Evolutionary conservation across 2,113 vertebrate species (phyloP).

Genomic region (Lichenostomus cassidix): DNA sequence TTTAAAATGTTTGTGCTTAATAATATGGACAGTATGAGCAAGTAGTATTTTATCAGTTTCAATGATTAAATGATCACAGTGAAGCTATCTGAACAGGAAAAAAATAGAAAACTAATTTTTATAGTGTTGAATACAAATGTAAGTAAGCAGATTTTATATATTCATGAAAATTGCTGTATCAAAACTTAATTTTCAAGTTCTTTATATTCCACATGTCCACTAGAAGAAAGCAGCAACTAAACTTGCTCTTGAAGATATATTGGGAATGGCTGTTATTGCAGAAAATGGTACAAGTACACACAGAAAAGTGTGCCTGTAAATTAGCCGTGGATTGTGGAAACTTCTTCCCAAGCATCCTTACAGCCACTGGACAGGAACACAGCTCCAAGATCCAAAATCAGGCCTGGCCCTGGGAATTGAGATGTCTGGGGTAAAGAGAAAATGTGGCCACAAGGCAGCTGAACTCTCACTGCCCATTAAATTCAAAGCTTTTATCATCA

Average conservation of each 20-base stretch:
- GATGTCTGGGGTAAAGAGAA: not conserved
- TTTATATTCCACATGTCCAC: not conserved
- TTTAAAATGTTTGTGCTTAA: not conserved
- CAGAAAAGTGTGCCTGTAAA: not conserved
- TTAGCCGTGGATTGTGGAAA: not conserved
- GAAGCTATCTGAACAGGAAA: not conserved
- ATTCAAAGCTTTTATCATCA: not conserved
- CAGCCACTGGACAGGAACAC: not conserved
- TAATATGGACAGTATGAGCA: not conserved
- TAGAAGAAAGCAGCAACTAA: not conserved
- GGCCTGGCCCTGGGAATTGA: not conserved
- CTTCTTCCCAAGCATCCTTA: not conserved
- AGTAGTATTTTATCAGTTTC: not conserved
- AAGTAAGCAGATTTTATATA: not conserved
- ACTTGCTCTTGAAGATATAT: not conserved
- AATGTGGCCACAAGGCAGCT: not conserved
- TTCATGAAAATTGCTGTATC: not conserved
- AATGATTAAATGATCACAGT: not conserved
- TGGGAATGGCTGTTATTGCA: not conserved
- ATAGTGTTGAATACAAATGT: not conserved
- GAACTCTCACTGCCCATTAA: not conserved
- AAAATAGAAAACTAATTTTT: not conserved
- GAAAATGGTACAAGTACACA: not conserved
- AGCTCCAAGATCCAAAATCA: constrained; percentile 14
- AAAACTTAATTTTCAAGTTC: not conserved